phyloP scores from a whole-genome alignment of 2,888 invertebrate species.

The Tromatobia lineatoria region DNA sequence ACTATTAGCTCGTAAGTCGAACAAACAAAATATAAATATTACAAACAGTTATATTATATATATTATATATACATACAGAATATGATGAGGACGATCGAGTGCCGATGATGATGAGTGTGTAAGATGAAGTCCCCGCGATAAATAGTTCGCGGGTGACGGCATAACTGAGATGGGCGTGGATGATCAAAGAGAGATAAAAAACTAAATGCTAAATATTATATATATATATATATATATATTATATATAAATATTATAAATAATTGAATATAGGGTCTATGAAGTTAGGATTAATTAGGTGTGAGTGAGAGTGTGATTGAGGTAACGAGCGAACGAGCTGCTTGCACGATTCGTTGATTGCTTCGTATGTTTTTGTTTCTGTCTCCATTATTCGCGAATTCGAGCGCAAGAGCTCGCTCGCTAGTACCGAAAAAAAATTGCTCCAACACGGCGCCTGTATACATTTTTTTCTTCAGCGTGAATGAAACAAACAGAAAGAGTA shows the following conservation, averaged over 20 bases:
- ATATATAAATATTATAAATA: constrained; percentile 85
- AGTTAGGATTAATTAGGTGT: constrained; percentile 73
- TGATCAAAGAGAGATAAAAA: constrained; percentile 73
- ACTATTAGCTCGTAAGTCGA: constrained; percentile 85
- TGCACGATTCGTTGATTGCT: constrained; percentile 28
- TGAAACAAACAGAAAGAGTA: constrained; percentile 54
- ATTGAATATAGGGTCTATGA: constrained; percentile 85
- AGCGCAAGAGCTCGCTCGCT: constrained; percentile 31
- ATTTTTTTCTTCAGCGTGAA: constrained; percentile 54
- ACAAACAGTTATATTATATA: constrained; percentile 85
- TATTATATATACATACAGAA: constrained; percentile 85
- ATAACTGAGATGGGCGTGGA: constrained; percentile 70
- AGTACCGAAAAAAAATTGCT: constrained; percentile 33
- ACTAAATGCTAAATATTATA: constrained; percentile 85
- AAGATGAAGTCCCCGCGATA: constrained; percentile 43
- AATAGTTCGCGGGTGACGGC: constrained; percentile 39
- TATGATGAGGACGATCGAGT: constrained; percentile 75
- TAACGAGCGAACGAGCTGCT: constrained; percentile 51
- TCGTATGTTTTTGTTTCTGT: constrained; percentile 45
- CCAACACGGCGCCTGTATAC: constrained; percentile 58
- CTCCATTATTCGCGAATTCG: constrained; percentile 44
- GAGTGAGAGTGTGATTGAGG: constrained; percentile 52
- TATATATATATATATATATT: constrained; percentile 75
- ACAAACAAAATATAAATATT: constrained; percentile 85
- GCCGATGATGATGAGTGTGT: constrained; percentile 22